These are phyloP conservation scores for Girardinichthys multiradiatus DNA, from an alignment of 2,113 vertebrate species.

Conservation along the genomic window DNA sequence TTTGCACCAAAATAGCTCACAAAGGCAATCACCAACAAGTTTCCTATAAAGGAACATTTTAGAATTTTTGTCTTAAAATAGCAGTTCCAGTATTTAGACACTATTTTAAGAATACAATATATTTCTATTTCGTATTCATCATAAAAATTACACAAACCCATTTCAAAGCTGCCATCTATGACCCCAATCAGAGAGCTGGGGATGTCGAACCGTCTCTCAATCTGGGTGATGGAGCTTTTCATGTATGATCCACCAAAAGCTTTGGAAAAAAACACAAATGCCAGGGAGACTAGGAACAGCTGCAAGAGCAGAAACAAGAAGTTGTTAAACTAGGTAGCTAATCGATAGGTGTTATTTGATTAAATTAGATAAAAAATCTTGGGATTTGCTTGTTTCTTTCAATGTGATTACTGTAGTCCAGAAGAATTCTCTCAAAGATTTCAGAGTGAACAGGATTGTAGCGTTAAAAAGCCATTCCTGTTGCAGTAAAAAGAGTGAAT, in stretches of 20 bases:
- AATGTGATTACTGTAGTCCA: too few relatives aligned
- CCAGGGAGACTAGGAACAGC: slow-evolving; percentile 87
- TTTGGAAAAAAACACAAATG: slow-evolving; percentile 86
- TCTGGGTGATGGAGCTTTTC: slow-evolving; percentile 93
- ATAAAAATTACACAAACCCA: slow-evolving; percentile 83
- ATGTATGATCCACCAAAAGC: slow-evolving; percentile 83
- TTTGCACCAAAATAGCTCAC: slow-evolving; percentile 97
- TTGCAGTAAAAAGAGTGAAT: too few relatives aligned
- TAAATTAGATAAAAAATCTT: too few relatives aligned
- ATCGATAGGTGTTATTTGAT: background rate
- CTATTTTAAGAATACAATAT: background rate
- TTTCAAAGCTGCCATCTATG: slow-evolving; percentile 92
- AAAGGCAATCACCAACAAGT: slow-evolving; percentile 90
- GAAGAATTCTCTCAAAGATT: too few relatives aligned
- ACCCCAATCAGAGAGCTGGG: slow-evolving; percentile 87
- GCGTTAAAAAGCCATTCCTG: too few relatives aligned
- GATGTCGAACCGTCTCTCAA: slow-evolving; percentile 92
- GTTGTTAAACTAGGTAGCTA: background rate
- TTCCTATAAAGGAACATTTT: slow-evolving; percentile 80
- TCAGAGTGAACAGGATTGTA: too few relatives aligned
- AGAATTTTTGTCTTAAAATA: too few relatives aligned
- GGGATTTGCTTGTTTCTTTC: too few relatives aligned
- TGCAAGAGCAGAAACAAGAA: slow-evolving; percentile 53
- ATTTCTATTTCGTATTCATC: too few relatives aligned
- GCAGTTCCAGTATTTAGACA: background rate